These are phyloP conservation scores for Alentia gelatinosa DNA, from an alignment of 2,888 invertebrate species.

Conservation along the genomic window DNA sequence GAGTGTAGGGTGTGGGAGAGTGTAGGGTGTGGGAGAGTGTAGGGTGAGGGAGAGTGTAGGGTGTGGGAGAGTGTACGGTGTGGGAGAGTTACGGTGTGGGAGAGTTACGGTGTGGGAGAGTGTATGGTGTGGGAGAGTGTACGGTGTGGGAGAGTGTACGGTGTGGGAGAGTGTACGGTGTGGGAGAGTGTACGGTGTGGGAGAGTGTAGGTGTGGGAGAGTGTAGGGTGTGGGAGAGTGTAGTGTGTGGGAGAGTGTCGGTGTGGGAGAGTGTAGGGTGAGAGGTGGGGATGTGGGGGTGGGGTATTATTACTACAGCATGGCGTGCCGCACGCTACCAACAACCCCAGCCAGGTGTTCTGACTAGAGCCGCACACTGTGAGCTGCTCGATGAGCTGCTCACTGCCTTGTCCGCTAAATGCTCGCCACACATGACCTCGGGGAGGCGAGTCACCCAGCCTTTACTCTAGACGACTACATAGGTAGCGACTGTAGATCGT, in stretches of 20 bases:
- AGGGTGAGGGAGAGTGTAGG: too few relatives aligned
- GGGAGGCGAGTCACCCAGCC: background rate
- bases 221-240: background rate
- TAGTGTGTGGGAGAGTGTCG: background rate
- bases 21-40: too few relatives aligned
- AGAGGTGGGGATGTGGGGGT: background rate
- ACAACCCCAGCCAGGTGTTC: background rate
- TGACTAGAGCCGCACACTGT: background rate
- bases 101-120: too few relatives aligned
- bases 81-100: too few relatives aligned
- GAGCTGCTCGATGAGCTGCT: background rate
- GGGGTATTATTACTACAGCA: background rate
- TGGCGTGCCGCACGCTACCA: constrained; percentile 30
- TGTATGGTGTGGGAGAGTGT: background rate
- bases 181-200: background rate
- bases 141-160: background rate
- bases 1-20: too few relatives aligned
- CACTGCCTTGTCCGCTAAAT: background rate
- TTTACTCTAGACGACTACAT: too few relatives aligned
- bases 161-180: background rate
- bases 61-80: too few relatives aligned
- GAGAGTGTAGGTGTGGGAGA: background rate
- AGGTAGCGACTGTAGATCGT: too few relatives aligned
- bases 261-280: background rate
- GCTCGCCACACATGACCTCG: background rate